A percentile compares a stretch with the other conserved stretches of the same genome.
These are phyloP conservation scores for Xenentodon cancila DNA, from an alignment of 2,797 vertebrate genomes.

Conservation along the genomic window DNA sequence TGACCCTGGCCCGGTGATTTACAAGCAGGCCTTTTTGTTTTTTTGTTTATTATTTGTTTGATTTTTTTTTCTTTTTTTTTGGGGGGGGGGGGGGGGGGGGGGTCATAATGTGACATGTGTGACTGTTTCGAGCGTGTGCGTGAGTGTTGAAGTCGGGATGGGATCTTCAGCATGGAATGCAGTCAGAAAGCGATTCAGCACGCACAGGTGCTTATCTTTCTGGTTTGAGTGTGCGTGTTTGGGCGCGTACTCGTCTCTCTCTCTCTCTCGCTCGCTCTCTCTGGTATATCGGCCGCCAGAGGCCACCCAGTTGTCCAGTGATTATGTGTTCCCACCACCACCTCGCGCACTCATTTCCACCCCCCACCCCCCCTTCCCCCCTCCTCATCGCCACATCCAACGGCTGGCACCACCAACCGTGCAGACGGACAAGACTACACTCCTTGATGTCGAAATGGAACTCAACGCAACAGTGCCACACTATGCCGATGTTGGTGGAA, in stretches of 20 bases:
- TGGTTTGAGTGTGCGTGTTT: conserved; percentile 2
- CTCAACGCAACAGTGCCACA: conserved; percentile 68
- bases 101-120: conserved; percentile 9
- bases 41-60: too few species aligned
- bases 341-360: conserved; percentile 66
- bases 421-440: conserved; percentile 32
- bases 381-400: conserved; percentile 11
- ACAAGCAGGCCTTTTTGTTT: conserved; percentile 40
- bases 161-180: conserved; percentile 35
- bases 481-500: conserved; percentile 60
- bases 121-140: neutral
- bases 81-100: too few species aligned
- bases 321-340: conserved; percentile 65
- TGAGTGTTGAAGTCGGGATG: conserved; percentile 31
- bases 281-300: conserved; percentile 37
- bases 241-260: conserved; percentile 1
- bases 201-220: conserved; percentile 61
- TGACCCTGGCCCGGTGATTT: conserved; percentile 42
- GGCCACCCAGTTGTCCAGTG: conserved; percentile 57
- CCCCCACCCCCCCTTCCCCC: conserved; percentile 15
- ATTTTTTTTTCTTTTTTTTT: too few species aligned
- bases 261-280: conserved; percentile 9
- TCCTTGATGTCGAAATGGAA: neutral
- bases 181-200: conserved; percentile 35
- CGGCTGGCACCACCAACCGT: conserved; percentile 34